Evolutionary conservation across 2,113 vertebrate genomes (phyloP).

Genomic region (Phoenicopterus ruber): DNA sequence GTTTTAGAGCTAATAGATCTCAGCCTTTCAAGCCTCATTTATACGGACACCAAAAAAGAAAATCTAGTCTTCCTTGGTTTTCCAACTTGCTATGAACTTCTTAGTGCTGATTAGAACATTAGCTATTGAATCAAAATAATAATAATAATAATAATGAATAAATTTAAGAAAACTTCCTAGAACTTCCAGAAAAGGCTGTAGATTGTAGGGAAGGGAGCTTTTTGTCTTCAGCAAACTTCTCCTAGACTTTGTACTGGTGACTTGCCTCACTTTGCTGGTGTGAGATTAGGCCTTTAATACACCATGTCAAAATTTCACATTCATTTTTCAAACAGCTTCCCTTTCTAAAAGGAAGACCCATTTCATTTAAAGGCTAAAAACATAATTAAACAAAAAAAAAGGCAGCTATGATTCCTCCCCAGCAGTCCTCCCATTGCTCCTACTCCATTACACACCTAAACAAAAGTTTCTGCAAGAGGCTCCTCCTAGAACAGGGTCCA

Average conservation of each 20-base stretch:
- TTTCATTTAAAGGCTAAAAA: neutral
- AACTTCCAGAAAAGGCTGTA: neutral
- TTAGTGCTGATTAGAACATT: neutral
- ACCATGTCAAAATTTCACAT: neutral
- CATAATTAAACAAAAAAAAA: neutral
- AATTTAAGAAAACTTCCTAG: neutral
- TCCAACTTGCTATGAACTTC: neutral
- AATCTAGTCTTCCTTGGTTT: neutral
- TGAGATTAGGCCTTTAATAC: neutral
- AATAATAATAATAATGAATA: neutral
- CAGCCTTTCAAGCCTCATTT: neutral
- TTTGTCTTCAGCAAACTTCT: neutral
- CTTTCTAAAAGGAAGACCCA: neutral
- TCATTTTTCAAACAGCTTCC: neutral
- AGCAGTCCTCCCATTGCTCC: neutral
- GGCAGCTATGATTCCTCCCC: neutral
- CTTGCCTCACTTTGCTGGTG: neutral
- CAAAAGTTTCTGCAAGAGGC: neutral
- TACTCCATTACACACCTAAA: neutral
- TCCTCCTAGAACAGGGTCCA: neutral
- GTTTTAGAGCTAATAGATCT: neutral
- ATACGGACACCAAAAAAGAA: neutral
- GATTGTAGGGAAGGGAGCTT: neutral
- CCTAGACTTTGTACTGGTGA: neutral
- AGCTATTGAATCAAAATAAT: neutral